These are phyloP conservation scores for Fabriciana adippe DNA, from an alignment of 2,888 invertebrate species.

Conservation along the genomic window DNA sequence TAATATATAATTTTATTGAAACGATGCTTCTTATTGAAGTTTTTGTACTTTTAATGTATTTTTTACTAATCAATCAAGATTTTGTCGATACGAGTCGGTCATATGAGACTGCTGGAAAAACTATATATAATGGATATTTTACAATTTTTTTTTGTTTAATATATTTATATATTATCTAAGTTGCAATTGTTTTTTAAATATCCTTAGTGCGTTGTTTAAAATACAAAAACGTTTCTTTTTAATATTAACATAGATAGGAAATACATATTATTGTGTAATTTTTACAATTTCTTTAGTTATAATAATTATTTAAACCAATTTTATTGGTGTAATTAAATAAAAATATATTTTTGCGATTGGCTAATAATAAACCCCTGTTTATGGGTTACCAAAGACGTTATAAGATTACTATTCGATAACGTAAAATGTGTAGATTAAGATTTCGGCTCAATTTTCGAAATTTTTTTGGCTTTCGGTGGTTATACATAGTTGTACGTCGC, in stretches of 20 bases:
- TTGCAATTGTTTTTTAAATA: no score
- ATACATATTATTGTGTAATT: no score
- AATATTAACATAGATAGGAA: no score
- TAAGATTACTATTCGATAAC: neutral
- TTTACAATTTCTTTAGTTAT: no score
- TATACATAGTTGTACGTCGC: neutral
- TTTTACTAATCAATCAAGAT: neutral
- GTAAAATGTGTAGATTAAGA: neutral
- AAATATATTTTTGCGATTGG: neutral
- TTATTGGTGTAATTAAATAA: neutral
- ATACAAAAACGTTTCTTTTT: no score
- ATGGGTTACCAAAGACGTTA: slow-evolving; percentile 29
- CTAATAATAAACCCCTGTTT: neutral
- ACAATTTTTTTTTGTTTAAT: no score
- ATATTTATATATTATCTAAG: no score
- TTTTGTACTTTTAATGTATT: neutral
- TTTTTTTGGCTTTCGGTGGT: no score
- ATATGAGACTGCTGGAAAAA: no score
- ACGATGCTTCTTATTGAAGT: neutral
- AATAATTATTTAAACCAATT: neutral
- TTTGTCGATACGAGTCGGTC: no score
- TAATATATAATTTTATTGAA: slow-evolving; percentile 4
- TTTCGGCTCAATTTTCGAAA: slow-evolving; percentile 23
- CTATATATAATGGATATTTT: no score
- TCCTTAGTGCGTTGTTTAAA: no score